phyloP scores from a whole-genome alignment of 2,888 invertebrate genomes.

The Liodrosophila aerea region DNA sequence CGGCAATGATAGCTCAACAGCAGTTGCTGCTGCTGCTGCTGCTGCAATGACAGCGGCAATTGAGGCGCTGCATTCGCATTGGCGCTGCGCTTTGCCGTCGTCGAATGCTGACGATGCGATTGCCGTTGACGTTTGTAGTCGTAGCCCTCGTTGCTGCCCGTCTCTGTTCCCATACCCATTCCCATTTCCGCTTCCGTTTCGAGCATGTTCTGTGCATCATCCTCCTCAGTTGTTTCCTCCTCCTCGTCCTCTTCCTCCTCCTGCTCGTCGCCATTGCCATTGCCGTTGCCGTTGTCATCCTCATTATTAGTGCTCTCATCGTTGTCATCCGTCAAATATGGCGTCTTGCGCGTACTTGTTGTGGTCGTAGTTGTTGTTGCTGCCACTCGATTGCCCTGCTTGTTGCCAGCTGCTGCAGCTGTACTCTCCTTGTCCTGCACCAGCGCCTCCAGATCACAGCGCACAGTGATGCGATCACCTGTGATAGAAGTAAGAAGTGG shows the following conservation, averaged over 20 bases:
- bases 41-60: slow-evolving; percentile 42
- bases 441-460: slow-evolving; percentile 92
- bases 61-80: slow-evolving; percentile 46
- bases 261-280: slow-evolving; percentile 36
- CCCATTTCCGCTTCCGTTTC: slow-evolving; percentile 38
- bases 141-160: slow-evolving; percentile 60
- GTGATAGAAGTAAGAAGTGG: slow-evolving; percentile 35
- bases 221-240: slow-evolving; percentile 56
- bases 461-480: slow-evolving; percentile 91
- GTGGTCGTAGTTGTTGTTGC: slow-evolving; percentile 53
- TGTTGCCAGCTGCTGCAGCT: slow-evolving; percentile 1
- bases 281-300: slow-evolving; percentile 27
- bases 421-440: slow-evolving; percentile 81
- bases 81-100: slow-evolving; percentile 39
- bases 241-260: slow-evolving; percentile 63
- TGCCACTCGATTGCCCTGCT: slow-evolving; percentile 30
- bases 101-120: slow-evolving; percentile 34
- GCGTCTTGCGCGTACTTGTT: slow-evolving; percentile 33
- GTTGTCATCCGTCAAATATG: slow-evolving; percentile 25
- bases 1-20: slow-evolving; percentile 85
- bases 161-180: slow-evolving; percentile 14
- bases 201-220: slow-evolving; percentile 60
- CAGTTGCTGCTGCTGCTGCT: slow-evolving; percentile 33
- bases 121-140: slow-evolving; percentile 53
- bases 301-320: slow-evolving; percentile 49